phyloP scores from a whole-genome alignment of 37 sponge, comb jelly and placozoan genomes.

The Halisarca cf. caerulea region DNA sequence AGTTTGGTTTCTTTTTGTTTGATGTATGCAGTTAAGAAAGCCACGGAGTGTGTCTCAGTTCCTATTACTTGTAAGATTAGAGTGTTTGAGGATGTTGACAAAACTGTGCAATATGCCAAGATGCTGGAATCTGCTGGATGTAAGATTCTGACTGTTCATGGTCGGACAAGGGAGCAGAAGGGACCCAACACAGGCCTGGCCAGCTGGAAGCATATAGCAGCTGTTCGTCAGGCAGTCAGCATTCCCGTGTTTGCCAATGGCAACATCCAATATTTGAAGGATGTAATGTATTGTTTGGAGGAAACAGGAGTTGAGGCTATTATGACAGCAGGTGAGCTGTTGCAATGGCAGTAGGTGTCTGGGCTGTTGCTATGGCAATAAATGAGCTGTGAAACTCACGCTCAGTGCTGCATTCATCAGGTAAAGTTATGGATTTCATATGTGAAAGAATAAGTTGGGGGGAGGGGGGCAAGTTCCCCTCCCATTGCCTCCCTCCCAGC shows the following conservation, averaged over 20 bases:
- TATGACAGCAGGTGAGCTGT: slow-evolving; percentile 91
- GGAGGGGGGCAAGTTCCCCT: no score
- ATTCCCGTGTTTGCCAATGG: slow-evolving; percentile 99
- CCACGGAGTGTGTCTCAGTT: slow-evolving; percentile 65
- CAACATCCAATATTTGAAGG: slow-evolving; percentile 82
- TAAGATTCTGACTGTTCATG: slow-evolving; percentile 97
- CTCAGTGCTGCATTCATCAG: no score
- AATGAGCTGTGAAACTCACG: no score
- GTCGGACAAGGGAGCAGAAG: slow-evolving; percentile 91
- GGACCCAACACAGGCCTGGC: slow-evolving; percentile 87
- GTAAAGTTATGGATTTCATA: no score
- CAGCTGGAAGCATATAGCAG: slow-evolving; percentile 94
- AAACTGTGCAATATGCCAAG: slow-evolving; percentile 90
- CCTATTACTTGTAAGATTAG: slow-evolving; percentile 98
- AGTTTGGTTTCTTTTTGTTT: neutral
- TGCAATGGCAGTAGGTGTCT: no score
- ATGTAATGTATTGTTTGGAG: slow-evolving; percentile 76
- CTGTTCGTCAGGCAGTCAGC: slow-evolving; percentile 75
- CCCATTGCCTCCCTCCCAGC: no score
- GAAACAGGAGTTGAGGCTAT: slow-evolving; percentile 91
- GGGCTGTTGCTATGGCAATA: no score
- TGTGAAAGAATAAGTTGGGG: no score
- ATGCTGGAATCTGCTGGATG: slow-evolving; percentile 94
- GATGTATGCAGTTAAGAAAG: slow-evolving; percentile 58
- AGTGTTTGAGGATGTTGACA: slow-evolving; percentile 89